These are phyloP conservation scores for Labeo catla DNA, from an alignment of 2,113 vertebrate species.

Conservation along the genomic window DNA sequence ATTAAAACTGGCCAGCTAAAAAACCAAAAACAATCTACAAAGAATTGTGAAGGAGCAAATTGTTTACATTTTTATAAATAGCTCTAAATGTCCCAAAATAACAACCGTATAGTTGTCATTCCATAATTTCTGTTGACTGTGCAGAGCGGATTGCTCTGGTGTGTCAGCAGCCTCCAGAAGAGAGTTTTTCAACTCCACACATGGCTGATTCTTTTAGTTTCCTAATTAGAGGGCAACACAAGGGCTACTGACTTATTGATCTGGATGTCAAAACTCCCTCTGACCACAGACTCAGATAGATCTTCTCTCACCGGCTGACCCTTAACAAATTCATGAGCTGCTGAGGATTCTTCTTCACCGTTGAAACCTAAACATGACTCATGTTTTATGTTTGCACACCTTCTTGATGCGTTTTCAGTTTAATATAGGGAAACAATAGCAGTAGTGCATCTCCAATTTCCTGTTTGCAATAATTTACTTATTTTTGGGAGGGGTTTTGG, in stretches of 20 bases:
- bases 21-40: neutral
- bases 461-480: constrained; percentile 24
- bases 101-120: neutral
- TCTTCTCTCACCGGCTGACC: constrained; percentile 40
- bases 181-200: constrained; percentile 71
- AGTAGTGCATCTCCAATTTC: constrained; percentile 25
- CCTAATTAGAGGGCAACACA: constrained; percentile 80
- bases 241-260: constrained; percentile 82
- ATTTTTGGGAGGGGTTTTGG: constrained; percentile 23
- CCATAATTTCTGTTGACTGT: constrained; percentile 39
- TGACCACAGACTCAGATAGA: constrained; percentile 65
- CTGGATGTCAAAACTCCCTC: constrained; percentile 74
- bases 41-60: neutral
- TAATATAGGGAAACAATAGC: constrained; percentile 1
- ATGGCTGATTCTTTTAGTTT: constrained; percentile 74
- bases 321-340: constrained; percentile 56
- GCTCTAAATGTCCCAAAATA: neutral
- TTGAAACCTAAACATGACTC: constrained; percentile 44
- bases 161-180: constrained; percentile 66
- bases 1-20: neutral
- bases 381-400: constrained; percentile 28
- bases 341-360: constrained; percentile 23
- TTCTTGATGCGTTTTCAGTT: constrained; percentile 24
- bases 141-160: constrained; percentile 47
- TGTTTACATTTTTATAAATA: neutral